Evolutionary conservation across 2,888 invertebrate genomes (phyloP), one percentile per base, ranked within the genome.

Genomic region (Esperia sulphurella): DNA sequence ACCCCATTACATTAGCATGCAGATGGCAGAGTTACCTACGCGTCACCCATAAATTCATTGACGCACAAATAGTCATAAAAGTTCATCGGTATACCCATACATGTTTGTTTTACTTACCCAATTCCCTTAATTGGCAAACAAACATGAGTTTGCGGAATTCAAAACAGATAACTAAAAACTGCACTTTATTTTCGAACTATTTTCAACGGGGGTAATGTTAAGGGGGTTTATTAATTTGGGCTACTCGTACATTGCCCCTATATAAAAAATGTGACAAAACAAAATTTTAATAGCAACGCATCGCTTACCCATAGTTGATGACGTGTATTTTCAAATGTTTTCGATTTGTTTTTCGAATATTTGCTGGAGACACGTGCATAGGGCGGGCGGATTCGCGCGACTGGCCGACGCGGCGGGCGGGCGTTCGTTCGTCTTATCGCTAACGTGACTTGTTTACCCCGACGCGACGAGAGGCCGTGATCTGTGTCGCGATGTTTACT

Each of bases 341-440:
- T 38, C 14, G 33, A 41, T 46, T 49, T 42, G 39, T 48, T 42
- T 58, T 45, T 50, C 52, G 9, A 45, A 21, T 48, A 45, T 46
- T 51, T 50, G 51, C 39, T 46, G 43, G 49, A 47, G 62, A 76
- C 79, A 72, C 76, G 80, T 78, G 79, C 66, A 65, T 65, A 58
- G 77, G 83, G 83, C 83, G 87, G 84, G 84, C 79, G 84, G 79
- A 63, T 65, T 72, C 72, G 72, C 66, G 77, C 84, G 85, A 83
- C 87, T 84, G 79, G 68, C 61, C 75, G 82, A 70, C 81, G 79
- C 59, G 54, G 52, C 58, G 59, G 44, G 48, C 49, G 43, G 46
- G 55, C 53, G 61, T 21, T 21, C n/a, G 59, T 41, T 44, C 69
- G 69, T 69, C 75, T 85, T 86, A 84, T 87, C 85, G 83, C 77